Evolutionary conservation across 2,888 invertebrate genomes (phyloP).

Genomic region (Acleris cristana): DNA sequence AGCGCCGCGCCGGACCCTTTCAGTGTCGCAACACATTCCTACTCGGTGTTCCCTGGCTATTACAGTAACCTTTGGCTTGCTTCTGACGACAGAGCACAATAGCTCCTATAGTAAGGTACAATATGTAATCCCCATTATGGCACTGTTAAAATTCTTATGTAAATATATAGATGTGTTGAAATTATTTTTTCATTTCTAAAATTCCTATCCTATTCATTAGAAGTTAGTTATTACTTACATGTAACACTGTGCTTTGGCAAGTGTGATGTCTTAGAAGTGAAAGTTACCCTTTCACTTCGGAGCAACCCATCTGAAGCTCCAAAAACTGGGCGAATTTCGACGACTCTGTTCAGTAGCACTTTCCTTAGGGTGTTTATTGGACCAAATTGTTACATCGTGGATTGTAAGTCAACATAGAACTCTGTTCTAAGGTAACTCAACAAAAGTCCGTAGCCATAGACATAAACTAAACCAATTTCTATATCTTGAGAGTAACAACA

Average conservation of each 20-base stretch:
- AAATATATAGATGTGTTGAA: conserved; percentile 84
- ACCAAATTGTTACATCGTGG: too few species aligned
- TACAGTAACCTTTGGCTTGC: conserved; percentile 63
- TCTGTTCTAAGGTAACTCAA: too few species aligned
- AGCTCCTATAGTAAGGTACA: conserved; percentile 63
- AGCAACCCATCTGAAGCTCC: too few species aligned
- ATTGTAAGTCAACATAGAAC: too few species aligned
- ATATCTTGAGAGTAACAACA: too few species aligned
- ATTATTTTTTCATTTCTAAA: conserved; percentile 64
- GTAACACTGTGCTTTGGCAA: too few species aligned
- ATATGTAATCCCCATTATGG: conserved; percentile 72
- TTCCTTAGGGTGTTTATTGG: too few species aligned
- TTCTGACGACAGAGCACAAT: conserved; percentile 64
- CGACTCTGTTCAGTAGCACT: too few species aligned
- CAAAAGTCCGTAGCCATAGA: too few species aligned
- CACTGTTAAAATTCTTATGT: conserved; percentile 82
- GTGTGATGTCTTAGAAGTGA: too few species aligned
- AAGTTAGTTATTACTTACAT: conserved; percentile 4
- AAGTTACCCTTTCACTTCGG: background rate
- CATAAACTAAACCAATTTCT: too few species aligned
- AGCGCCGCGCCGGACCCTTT: conserved; percentile 59
- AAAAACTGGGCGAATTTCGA: too few species aligned
- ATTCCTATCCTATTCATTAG: background rate
- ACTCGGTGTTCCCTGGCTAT: conserved; percentile 64
- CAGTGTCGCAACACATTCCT: conserved; percentile 60